phyloP scores from a whole-genome alignment of 2,797 vertebrate genomes.

The Taeniopygia guttata region DNA sequence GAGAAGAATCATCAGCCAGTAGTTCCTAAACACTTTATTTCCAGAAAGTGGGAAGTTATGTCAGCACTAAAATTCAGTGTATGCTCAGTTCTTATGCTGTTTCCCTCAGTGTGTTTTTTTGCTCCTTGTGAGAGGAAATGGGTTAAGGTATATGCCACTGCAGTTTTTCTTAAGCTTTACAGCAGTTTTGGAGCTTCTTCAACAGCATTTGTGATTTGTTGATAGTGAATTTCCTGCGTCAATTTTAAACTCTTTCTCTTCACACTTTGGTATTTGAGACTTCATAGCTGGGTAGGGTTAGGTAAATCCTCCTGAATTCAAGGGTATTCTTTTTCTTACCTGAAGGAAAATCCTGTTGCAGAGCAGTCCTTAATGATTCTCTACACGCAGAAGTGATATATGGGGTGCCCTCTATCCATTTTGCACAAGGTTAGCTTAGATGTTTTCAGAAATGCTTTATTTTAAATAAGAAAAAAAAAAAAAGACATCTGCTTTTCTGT shows the following conservation, averaged over 20 bases:
- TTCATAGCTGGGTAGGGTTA: not conserved
- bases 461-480: not conserved
- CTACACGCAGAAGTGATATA: not conserved
- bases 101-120: not conserved
- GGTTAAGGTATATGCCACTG: not conserved
- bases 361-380: not conserved
- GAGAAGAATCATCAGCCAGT: not conserved
- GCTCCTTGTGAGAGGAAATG: not conserved
- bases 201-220: not conserved
- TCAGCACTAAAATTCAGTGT: not conserved
- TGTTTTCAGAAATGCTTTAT: not conserved
- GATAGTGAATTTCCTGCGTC: not conserved
- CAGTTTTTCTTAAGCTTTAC: not conserved
- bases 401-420: not conserved
- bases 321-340: not conserved
- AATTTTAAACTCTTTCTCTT: not conserved
- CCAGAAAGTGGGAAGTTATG: not conserved
- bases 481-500: constrained; percentile 35
- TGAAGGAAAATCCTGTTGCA: not conserved
- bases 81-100: not conserved
- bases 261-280: not conserved
- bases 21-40: not conserved
- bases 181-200: not conserved
- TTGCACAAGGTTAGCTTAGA: not conserved
- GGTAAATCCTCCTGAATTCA: not conserved